A percentile compares a stretch with the other conserved stretches of the same genome.
Conservation (phyloP, 2,797 vertebrate species). For the Pseudocheirus occidentalis region DNA sequence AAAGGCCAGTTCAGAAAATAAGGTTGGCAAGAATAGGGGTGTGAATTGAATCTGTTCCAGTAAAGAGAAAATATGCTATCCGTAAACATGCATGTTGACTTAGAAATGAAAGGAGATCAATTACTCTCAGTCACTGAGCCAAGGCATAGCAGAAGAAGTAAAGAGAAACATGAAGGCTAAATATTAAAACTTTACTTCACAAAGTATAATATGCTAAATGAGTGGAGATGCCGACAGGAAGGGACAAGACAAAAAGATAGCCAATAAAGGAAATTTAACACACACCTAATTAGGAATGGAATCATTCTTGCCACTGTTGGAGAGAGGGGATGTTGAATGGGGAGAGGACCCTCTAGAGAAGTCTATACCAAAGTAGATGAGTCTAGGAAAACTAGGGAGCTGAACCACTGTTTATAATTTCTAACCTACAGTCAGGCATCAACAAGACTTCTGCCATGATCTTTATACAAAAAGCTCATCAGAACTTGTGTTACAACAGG, state of each 20-base stretch:
- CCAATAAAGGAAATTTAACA: background rate
- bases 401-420: background rate
- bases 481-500: background rate
- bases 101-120: conserved; percentile 6
- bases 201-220: background rate
- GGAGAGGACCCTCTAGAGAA: background rate
- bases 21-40: background rate
- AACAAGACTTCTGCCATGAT: background rate
- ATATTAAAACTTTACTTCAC: background rate
- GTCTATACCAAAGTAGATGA: background rate
- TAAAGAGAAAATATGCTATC: background rate
- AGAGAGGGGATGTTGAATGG: rapidly evolving
- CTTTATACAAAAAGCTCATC: background rate
- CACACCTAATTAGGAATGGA: background rate
- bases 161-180: conserved; percentile 34
- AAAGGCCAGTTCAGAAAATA: conserved; percentile 4
- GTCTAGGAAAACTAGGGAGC: conserved; percentile 9
- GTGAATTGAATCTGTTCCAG: background rate
- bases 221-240: background rate
- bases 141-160: background rate
- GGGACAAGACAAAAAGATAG: background rate
- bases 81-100: background rate
- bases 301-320: background rate
- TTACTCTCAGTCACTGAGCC: conserved; percentile 6
- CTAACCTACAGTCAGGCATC: background rate